Evolutionary conservation across 2,888 invertebrate species (phyloP).

Genomic region (Dynastes grantii): DNA sequence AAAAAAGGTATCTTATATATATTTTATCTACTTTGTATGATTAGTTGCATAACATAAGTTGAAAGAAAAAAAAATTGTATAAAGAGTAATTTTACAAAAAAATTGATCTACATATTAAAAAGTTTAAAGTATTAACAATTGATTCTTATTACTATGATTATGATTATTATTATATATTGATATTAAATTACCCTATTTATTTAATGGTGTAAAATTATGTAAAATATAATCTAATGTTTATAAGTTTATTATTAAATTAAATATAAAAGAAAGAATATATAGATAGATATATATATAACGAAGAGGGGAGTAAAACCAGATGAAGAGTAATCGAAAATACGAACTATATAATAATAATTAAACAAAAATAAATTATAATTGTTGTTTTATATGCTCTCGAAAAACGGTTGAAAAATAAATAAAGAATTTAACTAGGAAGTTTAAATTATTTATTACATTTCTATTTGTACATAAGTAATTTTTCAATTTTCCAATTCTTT

Average conservation of each 20-base stretch:
- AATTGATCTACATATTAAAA: slow-evolving; percentile 30
- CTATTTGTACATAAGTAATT: slow-evolving; percentile 8
- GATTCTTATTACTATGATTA: slow-evolving; percentile 11
- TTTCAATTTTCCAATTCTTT: neutral
- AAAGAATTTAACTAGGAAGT: slow-evolving; percentile 54
- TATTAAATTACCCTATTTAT: neutral
- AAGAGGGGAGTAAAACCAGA: neutral
- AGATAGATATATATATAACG: slow-evolving; percentile 1
- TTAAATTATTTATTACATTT: slow-evolving; percentile 25
- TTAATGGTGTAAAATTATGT: slow-evolving; percentile 45
- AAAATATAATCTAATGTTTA: slow-evolving; percentile 37
- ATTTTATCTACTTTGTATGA: slow-evolving; percentile 15
- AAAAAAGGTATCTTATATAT: neutral
- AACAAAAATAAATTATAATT: slow-evolving; percentile 41
- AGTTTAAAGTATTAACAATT: slow-evolving; percentile 4
- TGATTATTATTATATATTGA: slow-evolving; percentile 27
- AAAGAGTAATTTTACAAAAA: slow-evolving; percentile 25
- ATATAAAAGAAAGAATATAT: slow-evolving; percentile 15
- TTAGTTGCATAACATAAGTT: neutral
- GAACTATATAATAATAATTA: slow-evolving; percentile 21
- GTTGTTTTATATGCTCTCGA: slow-evolving; percentile 54
- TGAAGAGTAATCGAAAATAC: slow-evolving; percentile 9
- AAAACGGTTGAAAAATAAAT: slow-evolving; percentile 50
- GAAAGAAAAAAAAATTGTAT: neutral
- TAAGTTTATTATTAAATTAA: slow-evolving; percentile 38